These are phyloP conservation scores for Delichon dasypus DNA, from an alignment of 2,797 vertebrate species.

Conservation along the genomic window DNA sequence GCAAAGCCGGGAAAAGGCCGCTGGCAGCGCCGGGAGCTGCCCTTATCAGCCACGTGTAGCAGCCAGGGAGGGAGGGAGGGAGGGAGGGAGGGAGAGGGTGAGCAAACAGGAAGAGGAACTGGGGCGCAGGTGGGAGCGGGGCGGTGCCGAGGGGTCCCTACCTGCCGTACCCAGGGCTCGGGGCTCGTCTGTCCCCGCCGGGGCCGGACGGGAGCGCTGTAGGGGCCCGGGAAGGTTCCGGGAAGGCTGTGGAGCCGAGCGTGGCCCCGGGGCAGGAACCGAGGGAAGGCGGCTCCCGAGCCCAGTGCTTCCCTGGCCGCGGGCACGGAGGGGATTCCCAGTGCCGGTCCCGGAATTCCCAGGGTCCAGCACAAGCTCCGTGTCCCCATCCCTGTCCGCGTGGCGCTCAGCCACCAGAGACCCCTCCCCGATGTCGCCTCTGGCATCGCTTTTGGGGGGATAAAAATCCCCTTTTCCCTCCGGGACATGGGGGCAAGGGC, in stretches of 20 bases:
- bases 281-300: background rate
- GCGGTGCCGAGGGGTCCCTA: background rate
- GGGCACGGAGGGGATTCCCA: background rate
- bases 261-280: background rate
- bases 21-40: background rate
- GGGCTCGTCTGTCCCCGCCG: background rate
- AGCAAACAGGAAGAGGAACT: constrained; percentile 7
- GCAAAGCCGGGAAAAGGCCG: background rate
- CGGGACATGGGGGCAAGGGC: background rate
- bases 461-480: too few species aligned
- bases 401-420: rapidly evolving
- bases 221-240: rapidly evolving
- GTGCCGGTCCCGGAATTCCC: too few species aligned
- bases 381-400: too few species aligned
- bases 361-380: too few species aligned
- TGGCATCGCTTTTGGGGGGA: rapidly evolving
- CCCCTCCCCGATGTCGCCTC: background rate
- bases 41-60: background rate
- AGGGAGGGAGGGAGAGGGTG: background rate
- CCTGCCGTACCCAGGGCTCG: background rate
- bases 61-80: background rate
- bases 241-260: background rate
- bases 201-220: background rate
- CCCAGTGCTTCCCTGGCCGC: background rate
- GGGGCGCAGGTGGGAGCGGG: background rate